Evolutionary conservation across 2,113 vertebrate species (phyloP).

Genomic region (Peromyscus maniculatus): DNA sequence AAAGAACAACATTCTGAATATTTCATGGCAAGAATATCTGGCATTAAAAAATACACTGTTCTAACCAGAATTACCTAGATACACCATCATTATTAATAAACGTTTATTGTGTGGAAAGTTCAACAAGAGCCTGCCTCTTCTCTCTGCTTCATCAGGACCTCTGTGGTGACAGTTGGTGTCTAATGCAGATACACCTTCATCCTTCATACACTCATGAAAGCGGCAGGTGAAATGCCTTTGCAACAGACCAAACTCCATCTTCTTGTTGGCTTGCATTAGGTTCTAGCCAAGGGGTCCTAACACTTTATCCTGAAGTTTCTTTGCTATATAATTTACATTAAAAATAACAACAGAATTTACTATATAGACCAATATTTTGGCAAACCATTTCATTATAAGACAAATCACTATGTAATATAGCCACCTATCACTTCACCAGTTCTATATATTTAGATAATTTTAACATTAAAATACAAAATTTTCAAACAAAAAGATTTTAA

Average conservation of each 20-base stretch:
- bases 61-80: not conserved
- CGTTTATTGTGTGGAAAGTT: not conserved
- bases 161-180: not conserved
- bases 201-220: not conserved
- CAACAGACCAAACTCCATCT: not conserved
- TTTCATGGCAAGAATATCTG: conserved; percentile 1
- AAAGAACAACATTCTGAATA: conserved; percentile 12
- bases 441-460: conserved; percentile 11
- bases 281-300: not conserved
- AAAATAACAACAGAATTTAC: conserved; percentile 40
- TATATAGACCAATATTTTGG: conserved; percentile 24
- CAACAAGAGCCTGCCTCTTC: not conserved
- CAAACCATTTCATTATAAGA: conserved; percentile 39
- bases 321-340: conserved; percentile 58
- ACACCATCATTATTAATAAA: not conserved
- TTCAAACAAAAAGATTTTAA: conserved; percentile 33
- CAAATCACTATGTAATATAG: not conserved
- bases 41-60: not conserved
- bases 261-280: not conserved
- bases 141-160: not conserved
- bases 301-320: not conserved
- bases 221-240: not conserved
- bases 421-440: not conserved
- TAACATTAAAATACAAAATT: not conserved
- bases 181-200: not conserved